These are phyloP conservation scores for Amblyraja radiata DNA, from an alignment of 2,797 vertebrate genomes.

Conservation along the genomic window DNA sequence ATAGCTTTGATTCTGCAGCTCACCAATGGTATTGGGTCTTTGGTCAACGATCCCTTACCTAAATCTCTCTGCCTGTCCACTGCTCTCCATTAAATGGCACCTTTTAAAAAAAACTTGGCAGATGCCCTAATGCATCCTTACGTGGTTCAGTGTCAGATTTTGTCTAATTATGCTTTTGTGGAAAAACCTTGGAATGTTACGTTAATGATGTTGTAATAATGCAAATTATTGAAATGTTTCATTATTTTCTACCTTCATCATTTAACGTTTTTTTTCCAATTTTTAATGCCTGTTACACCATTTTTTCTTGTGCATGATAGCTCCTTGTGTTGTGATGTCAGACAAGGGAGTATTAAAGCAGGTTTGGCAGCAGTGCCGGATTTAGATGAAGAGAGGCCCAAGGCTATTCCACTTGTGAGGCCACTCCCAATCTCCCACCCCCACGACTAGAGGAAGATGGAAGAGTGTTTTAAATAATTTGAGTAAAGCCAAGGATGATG, in stretches of 20 bases:
- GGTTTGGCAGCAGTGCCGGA: too few relatives aligned
- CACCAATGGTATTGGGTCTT: not conserved
- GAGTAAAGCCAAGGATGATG: too few relatives aligned
- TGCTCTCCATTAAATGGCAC: not conserved
- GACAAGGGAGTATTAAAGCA: not conserved
- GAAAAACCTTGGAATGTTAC: not conserved
- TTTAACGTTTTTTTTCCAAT: not conserved
- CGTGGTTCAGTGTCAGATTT: not conserved
- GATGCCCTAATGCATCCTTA: not conserved
- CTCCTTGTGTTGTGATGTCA: not conserved
- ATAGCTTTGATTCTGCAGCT: not conserved
- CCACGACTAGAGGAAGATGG: too few relatives aligned
- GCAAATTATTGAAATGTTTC: not conserved
- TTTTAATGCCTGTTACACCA: not conserved
- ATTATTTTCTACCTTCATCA: not conserved
- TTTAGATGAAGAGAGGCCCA: too few relatives aligned
- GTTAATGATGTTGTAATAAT: not conserved
- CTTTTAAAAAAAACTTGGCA: too few relatives aligned
- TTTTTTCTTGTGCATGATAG: not conserved
- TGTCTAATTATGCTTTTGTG: not conserved
- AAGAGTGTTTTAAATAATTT: too few relatives aligned
- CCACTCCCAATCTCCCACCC: too few relatives aligned
- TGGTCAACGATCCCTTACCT: too few relatives aligned
- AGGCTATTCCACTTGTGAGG: too few relatives aligned
- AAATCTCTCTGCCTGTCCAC: not conserved